Base-by-base conservation (phyloP, 2,797 vertebrate genomes). In the Phrynocephalus forsythii region DNA sequence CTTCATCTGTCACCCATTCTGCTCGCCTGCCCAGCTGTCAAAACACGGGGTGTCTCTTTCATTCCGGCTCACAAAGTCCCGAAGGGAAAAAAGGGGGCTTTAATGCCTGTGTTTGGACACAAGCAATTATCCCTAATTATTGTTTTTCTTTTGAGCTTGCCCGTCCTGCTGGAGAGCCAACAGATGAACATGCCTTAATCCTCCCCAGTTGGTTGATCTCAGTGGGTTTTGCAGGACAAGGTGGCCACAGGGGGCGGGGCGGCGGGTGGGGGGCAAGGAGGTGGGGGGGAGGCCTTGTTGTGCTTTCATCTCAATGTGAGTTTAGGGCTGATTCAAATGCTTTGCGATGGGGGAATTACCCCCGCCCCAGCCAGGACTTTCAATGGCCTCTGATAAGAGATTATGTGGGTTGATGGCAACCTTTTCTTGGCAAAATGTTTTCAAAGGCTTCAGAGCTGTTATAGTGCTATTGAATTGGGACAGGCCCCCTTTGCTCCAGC, bases 111-210 rank as follows among this genome's bases (percentile, higher is more conserved):
- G 98, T 99, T 99, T 99, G 98, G 98, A 99, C 98, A 99, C 98
- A 99, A 99, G 99, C 99, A 99, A 99, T 99, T 99, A 99, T 99
- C 98, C 98, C 98, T 99, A 99, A 99, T 99, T 99, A 99, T 99
- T 99, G 98, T 99, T 98, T 99, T 99, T 99, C 98, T 99, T 99
- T 99, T 99, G 98, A 99, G 98, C 98, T 98, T 98, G 97, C 98
- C 98, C 96, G 97, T 98, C 98, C 97, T 96, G 97, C 98, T 97
- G 98, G 98, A 98, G 98, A 98, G 98, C 98, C 97, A 97, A 97
- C 96, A 97, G 97, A 98, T 97, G 97, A 98, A 97, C 98, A 98
- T 96, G 97, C 98, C 95, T 96, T 99, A 99, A 99, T 99, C 98
- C 97, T 97, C 97, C 96, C 97, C 96, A 98, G 97, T 98, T 96